phyloP scores from a whole-genome alignment of 2,888 invertebrate genomes.

The Malacosoma neustria region DNA sequence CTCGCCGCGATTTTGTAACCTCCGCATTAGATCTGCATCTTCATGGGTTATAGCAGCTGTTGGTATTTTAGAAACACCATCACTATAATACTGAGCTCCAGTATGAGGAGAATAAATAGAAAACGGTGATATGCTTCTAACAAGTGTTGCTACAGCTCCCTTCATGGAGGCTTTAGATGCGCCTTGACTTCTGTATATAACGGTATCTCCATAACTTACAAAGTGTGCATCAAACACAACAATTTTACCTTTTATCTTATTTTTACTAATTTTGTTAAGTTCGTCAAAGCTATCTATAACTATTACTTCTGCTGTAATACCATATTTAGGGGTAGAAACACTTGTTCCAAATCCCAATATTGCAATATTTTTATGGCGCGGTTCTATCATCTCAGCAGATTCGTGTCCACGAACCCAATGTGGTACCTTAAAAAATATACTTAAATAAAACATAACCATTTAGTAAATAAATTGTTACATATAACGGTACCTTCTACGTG shows the following conservation, averaged over 20 bases:
- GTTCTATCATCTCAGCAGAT: slow-evolving; percentile 74
- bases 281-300: slow-evolving; percentile 82
- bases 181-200: slow-evolving; percentile 77
- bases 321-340: slow-evolving; percentile 78
- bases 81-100: slow-evolving; percentile 77
- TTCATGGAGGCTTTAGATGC: slow-evolving; percentile 80
- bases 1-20: slow-evolving; percentile 73
- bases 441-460: no score
- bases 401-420: slow-evolving; percentile 77
- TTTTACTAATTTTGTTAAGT: slow-evolving; percentile 59
- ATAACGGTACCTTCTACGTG: no score
- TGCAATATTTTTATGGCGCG: slow-evolving; percentile 73
- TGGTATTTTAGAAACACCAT: slow-evolving; percentile 78
- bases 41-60: slow-evolving; percentile 83
- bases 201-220: slow-evolving; percentile 77
- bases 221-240: slow-evolving; percentile 83
- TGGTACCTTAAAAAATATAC: slow-evolving; percentile 38
- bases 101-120: slow-evolving; percentile 85
- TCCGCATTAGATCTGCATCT: slow-evolving; percentile 81
- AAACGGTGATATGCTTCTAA: slow-evolving; percentile 83
- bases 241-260: slow-evolving; percentile 79
- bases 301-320: slow-evolving; percentile 81
- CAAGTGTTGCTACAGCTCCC: slow-evolving; percentile 82
- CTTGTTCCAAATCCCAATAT: slow-evolving; percentile 82
- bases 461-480: no score